Evolutionary conservation across 2,797 vertebrate species (phyloP), one percentile per base, ranked within the genome.

Genomic region (Hypotaenidia okinawae): DNA sequence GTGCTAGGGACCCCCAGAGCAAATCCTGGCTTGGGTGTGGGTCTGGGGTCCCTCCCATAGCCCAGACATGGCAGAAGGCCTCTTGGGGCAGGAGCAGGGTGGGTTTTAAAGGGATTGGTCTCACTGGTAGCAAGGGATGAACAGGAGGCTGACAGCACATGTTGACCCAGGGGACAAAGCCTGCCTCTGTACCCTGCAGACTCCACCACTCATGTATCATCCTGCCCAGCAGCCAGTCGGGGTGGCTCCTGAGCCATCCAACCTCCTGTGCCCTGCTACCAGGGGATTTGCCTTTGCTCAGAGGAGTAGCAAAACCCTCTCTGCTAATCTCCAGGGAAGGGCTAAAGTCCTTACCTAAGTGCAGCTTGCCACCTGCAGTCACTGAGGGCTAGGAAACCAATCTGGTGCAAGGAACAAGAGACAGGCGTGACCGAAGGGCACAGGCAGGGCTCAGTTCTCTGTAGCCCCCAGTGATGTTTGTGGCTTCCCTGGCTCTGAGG

Each of bases 401-500:
- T 27, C 7, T 0, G 0, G 24, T 33, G 18, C 51, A 54, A 82
- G 58, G 70, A 66, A 19, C 27, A 24, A 62, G 70, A 55, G 63
- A 22, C 32, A 13, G 57, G 16, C 17, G 28, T 54, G 76, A 41
- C 25, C 67, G 70, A 70, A 73, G 63, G 47, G 78, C 37, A 15
- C 32, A 24, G 37, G 37, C n/a, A 84, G 41, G 64, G 63, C n/a
- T 77, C 1, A 57, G 67, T 30, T 77, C 1, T 19, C 30, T 4
- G 55, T 66, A 62, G 49, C 41, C 54, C 39, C 3, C 10, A 47
- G 67, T 0, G 0, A 15, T 33, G 39, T 16, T 17, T 30, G 59
- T 32, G 49, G 25, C 19, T 68, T 68, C 45, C 25, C 15, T 52
- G 64, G 68, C 33, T 73, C 7, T 2, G 41, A 8, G 49, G 19